Evolutionary conservation across 2,888 invertebrate genomes (phyloP).

Genomic region (Ceramica pisi): DNA sequence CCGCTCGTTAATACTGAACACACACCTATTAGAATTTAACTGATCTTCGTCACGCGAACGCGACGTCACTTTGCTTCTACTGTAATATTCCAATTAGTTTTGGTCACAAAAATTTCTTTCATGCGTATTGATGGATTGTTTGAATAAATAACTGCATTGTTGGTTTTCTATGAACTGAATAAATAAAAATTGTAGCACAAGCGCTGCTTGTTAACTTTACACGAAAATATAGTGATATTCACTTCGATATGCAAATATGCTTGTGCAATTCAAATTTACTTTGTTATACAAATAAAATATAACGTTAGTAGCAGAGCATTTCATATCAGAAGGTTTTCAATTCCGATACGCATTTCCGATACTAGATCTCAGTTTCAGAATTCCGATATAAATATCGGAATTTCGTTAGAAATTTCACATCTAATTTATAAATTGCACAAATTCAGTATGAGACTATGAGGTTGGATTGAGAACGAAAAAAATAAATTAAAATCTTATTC

Average conservation of each 20-base stretch:
- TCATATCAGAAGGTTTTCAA: too few species aligned
- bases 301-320: too few species aligned
- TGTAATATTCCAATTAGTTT: conserved; percentile 24
- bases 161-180: conserved; percentile 5
- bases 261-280: not conserved
- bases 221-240: not conserved
- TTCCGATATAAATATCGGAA: too few species aligned
- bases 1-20: not conserved
- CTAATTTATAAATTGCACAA: too few species aligned
- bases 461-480: too few species aligned
- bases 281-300: not conserved
- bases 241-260: not conserved
- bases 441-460: too few species aligned
- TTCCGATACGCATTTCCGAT: too few species aligned
- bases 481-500: too few species aligned
- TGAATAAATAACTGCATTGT: not conserved
- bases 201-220: not conserved
- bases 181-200: not conserved
- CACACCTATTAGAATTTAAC: not conserved
- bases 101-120: conserved; percentile 19
- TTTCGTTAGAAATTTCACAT: too few species aligned
- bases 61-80: conserved; percentile 8
- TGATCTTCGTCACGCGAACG: conserved; percentile 41
- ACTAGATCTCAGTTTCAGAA: too few species aligned
- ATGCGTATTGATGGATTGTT: not conserved